These are phyloP conservation scores for Pteronura brasiliensis DNA, from an alignment of 2,113 vertebrate genomes.

Conservation along the genomic window DNA sequence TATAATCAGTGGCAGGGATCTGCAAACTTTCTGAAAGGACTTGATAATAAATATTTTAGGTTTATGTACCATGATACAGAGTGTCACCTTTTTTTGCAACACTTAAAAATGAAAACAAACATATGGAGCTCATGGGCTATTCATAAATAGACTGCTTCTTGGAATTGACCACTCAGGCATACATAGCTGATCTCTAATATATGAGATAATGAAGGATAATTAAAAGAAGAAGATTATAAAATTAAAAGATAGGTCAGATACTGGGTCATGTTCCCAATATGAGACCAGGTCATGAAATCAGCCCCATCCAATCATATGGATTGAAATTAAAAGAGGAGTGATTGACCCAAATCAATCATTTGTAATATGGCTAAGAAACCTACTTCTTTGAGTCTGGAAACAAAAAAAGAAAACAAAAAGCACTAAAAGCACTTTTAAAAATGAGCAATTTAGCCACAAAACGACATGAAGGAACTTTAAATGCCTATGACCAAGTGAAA, in stretches of 20 bases:
- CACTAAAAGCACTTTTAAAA: not conserved
- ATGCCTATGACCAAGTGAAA: not conserved
- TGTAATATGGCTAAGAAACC: not conserved
- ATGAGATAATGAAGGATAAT: not conserved
- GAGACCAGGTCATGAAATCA: not conserved
- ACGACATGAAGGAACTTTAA: not conserved
- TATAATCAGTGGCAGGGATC: not conserved
- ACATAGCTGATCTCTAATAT: not conserved
- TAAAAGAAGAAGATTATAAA: not conserved
- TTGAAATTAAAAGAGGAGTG: not conserved
- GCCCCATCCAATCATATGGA: not conserved
- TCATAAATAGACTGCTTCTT: not conserved
- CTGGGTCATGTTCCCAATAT: not conserved
- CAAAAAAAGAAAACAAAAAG: not conserved
- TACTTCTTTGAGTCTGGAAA: not conserved
- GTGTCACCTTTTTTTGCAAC: not conserved
- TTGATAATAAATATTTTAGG: not conserved
- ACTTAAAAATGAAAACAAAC: not conserved
- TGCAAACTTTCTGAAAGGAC: not conserved
- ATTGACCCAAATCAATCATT: not conserved
- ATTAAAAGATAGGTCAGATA: not conserved
- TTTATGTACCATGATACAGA: not conserved
- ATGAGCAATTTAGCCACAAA: not conserved
- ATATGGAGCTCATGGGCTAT: not conserved
- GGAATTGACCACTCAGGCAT: not conserved